Percentiles rank a stretch among this genome's conserved stretches.
These are phyloP conservation scores for Cherax destructor DNA, from an alignment of 1,140 invertebrate species.

Conservation along the genomic window DNA sequence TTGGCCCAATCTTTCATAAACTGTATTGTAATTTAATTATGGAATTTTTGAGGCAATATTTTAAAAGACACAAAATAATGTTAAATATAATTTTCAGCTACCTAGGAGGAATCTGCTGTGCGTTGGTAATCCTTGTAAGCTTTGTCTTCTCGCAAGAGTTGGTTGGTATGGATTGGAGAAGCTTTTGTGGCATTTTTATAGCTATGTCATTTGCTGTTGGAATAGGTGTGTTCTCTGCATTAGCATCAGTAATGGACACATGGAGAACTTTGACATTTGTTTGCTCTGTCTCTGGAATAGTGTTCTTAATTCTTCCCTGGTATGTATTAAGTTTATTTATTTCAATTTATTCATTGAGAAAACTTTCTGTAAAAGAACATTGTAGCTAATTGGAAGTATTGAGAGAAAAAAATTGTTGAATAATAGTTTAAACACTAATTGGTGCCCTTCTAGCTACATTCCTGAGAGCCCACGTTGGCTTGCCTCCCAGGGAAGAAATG, in stretches of 20 bases:
- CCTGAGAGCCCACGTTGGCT: constrained; percentile 73
- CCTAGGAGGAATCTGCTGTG: constrained; percentile 65
- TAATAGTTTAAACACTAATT: constrained; percentile 6
- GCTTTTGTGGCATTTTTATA: constrained; percentile 59
- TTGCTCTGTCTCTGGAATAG: constrained; percentile 52
- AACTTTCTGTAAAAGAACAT: too few relatives aligned
- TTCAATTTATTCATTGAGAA: not conserved
- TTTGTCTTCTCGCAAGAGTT: constrained; percentile 71
- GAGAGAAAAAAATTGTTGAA: not conserved
- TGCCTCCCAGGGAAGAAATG: constrained; percentile 47
- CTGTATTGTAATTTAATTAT: not conserved
- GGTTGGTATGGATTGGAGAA: constrained; percentile 62
- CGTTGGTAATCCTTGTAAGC: constrained; percentile 66
- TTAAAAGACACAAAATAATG: not conserved
- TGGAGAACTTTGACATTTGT: constrained; percentile 69
- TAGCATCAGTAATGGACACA: constrained; percentile 40
- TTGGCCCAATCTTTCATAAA: not conserved
- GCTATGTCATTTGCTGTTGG: constrained; percentile 59
- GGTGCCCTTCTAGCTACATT: constrained; percentile 74
- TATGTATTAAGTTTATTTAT: constrained; percentile 35
- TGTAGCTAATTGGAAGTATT: too few relatives aligned
- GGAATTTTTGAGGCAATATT: not conserved
- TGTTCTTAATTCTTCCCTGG: constrained; percentile 55
- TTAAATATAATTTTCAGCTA: constrained; percentile 27
- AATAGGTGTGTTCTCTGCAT: constrained; percentile 46